Evolutionary conservation across 2,113 vertebrate species (phyloP).

Genomic region (Arizona elegans): DNA sequence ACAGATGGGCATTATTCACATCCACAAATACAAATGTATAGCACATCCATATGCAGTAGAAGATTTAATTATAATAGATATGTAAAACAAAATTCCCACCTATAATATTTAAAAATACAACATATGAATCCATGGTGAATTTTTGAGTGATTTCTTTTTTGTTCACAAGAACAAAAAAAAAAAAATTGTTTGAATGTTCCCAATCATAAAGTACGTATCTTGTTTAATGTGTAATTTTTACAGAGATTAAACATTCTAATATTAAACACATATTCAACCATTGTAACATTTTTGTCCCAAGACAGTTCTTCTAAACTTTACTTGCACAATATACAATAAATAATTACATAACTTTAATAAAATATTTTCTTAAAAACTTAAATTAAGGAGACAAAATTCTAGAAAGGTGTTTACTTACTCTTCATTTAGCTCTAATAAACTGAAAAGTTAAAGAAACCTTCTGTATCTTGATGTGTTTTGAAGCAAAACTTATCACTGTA

Average conservation of each 20-base stretch:
- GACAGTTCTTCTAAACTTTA: neutral
- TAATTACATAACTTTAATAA: neutral
- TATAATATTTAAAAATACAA: slow-evolving; percentile 35
- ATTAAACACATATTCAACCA: slow-evolving; percentile 32
- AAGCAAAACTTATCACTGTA: slow-evolving; percentile 47
- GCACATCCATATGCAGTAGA: slow-evolving; percentile 32
- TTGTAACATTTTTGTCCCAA: neutral
- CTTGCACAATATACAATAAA: neutral
- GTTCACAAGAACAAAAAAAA: neutral
- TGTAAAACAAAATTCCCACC: slow-evolving; percentile 26
- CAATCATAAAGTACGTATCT: slow-evolving; percentile 26
- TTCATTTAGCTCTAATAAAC: slow-evolving; percentile 65
- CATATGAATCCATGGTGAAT: neutral
- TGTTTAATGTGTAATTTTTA: slow-evolving; percentile 33
- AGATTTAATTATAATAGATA: slow-evolving; percentile 52
- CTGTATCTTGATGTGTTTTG: slow-evolving; percentile 62
- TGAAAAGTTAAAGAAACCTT: slow-evolving; percentile 68
- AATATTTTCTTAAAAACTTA: slow-evolving; percentile 31
- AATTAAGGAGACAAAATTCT: slow-evolving; percentile 59
- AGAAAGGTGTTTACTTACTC: slow-evolving; percentile 71
- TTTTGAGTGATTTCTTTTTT: neutral
- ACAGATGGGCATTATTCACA: slow-evolving; percentile 40
- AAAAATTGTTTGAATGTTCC: neutral
- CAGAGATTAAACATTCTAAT: slow-evolving; percentile 18
- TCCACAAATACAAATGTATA: slow-evolving; percentile 49